Evolutionary conservation across 2,113 vertebrate genomes (phyloP).

Genomic region (Rhegmatorhina hoffmannsi): DNA sequence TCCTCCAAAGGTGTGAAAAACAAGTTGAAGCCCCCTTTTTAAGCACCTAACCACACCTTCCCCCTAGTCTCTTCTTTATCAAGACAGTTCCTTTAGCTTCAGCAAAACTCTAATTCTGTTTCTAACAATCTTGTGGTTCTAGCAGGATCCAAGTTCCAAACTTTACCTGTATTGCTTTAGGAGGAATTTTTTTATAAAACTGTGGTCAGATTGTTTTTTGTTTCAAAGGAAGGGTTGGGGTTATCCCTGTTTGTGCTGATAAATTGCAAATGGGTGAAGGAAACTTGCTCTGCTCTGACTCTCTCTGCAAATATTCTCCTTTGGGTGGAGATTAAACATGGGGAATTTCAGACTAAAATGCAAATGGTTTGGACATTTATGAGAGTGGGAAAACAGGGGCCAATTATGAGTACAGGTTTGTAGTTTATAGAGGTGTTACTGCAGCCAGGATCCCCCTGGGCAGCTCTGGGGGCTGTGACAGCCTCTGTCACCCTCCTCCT

Average conservation of each 20-base stretch:
- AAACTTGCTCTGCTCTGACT: not conserved
- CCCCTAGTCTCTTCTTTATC: no score
- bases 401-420: not conserved
- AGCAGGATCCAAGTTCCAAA: not conserved
- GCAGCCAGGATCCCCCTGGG: not conserved
- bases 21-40: no score
- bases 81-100: no score
- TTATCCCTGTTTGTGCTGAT: not conserved
- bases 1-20: no score
- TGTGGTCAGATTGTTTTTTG: slow-evolving; percentile 11
- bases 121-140: not conserved
- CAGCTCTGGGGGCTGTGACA: not conserved
- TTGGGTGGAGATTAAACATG: not conserved
- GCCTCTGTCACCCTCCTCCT: not conserved
- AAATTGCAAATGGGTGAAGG: slow-evolving; percentile 23
- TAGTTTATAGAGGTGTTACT: not conserved
- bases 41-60: no score
- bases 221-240: not conserved
- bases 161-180: not conserved
- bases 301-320: not conserved
- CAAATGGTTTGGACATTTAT: slow-evolving; percentile 19
- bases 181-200: not conserved
- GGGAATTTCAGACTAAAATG: not conserved
- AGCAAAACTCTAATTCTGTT: no score
- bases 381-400: not conserved